Evolutionary conservation across 2,888 invertebrate genomes (phyloP).

Genomic region (Neria commutata): DNA sequence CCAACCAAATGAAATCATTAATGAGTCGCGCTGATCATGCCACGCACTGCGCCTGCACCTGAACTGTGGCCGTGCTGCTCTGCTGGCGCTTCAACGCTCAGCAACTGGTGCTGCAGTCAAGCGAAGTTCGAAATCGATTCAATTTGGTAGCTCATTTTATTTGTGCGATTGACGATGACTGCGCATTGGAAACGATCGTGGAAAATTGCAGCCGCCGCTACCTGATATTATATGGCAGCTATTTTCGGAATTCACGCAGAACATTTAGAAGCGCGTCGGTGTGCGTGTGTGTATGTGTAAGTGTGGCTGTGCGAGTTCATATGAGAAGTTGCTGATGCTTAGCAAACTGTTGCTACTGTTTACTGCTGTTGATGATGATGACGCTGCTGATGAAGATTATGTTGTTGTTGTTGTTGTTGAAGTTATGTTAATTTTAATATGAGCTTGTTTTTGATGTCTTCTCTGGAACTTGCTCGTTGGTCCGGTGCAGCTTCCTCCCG

Average conservation of each 20-base stretch:
- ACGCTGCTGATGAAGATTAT: too few relatives aligned
- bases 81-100: background rate
- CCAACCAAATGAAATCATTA: constrained; percentile 39
- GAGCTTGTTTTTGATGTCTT: constrained; percentile 24
- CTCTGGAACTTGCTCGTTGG: constrained; percentile 49
- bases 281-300: too few relatives aligned
- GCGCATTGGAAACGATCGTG: too few relatives aligned
- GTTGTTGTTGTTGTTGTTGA: constrained; percentile 11
- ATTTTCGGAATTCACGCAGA: constrained; percentile 25
- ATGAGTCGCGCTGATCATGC: constrained; percentile 9
- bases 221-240: constrained; percentile 27
- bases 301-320: too few relatives aligned
- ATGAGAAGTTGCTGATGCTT: background rate
- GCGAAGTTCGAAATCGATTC: constrained; percentile 10
- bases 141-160: constrained; percentile 33
- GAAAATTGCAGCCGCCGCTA: too few relatives aligned
- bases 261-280: background rate
- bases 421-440: constrained; percentile 17
- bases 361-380: background rate
- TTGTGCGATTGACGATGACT: constrained; percentile 25
- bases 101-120: constrained; percentile 17
- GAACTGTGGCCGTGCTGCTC: background rate
- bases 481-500: constrained; percentile 10
- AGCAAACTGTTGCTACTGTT: too few relatives aligned
- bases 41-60: constrained; percentile 21